Evolutionary conservation across 2,888 invertebrate genomes (phyloP).

Genomic region (Taenaris catops): DNA sequence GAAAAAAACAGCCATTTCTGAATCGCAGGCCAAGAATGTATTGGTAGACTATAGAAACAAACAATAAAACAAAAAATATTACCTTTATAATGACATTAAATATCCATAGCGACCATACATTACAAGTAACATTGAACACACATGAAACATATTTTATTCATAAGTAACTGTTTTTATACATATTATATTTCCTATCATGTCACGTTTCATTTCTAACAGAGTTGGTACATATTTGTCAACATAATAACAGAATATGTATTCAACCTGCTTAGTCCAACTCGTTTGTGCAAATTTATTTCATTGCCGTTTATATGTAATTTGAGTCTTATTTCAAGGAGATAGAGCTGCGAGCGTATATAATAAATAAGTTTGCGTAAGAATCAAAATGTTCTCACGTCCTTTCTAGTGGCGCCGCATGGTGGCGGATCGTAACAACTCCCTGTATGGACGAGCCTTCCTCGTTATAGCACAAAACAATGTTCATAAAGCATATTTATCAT

Average conservation of each 20-base stretch:
- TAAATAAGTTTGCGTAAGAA: constrained; percentile 28
- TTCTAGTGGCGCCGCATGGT: constrained; percentile 42
- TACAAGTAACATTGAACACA: no score
- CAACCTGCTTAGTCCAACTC: constrained; percentile 46
- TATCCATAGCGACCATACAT: no score
- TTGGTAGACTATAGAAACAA: no score
- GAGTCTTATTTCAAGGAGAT: constrained; percentile 31
- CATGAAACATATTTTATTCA: constrained; percentile 25
- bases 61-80: no score
- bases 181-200: constrained; percentile 23
- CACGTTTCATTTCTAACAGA: constrained; percentile 43
- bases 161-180: constrained; percentile 30
- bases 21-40: no score
- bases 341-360: constrained; percentile 27
- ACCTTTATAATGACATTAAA: no score
- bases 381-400: constrained; percentile 50
- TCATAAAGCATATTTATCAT: constrained; percentile 16
- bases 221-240: constrained; percentile 61
- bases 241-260: constrained; percentile 72
- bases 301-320: constrained; percentile 24
- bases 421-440: constrained; percentile 31
- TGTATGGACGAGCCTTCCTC: constrained; percentile 20
- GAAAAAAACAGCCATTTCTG: no score
- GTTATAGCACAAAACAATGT: constrained; percentile 19
- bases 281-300: constrained; percentile 23